Evolutionary conservation across 2,113 vertebrate genomes (phyloP).

Genomic region (Aplodontia rufa): DNA sequence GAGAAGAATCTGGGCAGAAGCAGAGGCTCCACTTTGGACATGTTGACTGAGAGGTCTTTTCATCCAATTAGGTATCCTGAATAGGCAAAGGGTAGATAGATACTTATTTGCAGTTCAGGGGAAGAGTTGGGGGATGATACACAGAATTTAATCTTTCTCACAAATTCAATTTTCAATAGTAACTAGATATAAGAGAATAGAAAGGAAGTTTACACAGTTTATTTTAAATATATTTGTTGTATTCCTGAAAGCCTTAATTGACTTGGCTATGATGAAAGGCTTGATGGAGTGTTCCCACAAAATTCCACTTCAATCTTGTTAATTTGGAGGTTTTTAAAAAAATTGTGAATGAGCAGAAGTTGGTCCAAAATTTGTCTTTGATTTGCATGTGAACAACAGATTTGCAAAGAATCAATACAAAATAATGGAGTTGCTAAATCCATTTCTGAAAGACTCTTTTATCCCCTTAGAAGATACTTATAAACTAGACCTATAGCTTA

Average conservation of each 20-base stretch:
- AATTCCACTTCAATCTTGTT: background rate
- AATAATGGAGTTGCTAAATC: background rate
- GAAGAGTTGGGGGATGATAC: background rate
- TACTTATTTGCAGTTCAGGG: background rate
- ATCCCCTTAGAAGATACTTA: background rate
- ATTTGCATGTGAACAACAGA: background rate
- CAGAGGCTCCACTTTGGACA: background rate
- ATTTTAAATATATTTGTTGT: background rate
- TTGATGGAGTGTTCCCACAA: background rate
- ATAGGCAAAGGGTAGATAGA: background rate
- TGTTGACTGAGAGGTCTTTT: background rate
- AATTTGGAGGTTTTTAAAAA: background rate
- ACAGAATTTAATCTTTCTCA: background rate
- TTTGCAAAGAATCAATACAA: background rate
- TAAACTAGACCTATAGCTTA: background rate
- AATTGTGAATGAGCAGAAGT: background rate
- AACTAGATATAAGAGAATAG: background rate
- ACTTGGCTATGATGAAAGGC: background rate
- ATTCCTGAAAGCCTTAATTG: background rate
- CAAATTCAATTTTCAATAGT: background rate
- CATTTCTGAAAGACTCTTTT: background rate
- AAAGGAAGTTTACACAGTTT: background rate
- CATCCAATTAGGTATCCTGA: background rate
- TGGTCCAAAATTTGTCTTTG: conserved; percentile 7
- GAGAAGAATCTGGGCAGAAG: background rate